These are phyloP conservation scores for Phyllotis vaccarum DNA, from an alignment of 2,797 vertebrate species.

Conservation along the genomic window DNA sequence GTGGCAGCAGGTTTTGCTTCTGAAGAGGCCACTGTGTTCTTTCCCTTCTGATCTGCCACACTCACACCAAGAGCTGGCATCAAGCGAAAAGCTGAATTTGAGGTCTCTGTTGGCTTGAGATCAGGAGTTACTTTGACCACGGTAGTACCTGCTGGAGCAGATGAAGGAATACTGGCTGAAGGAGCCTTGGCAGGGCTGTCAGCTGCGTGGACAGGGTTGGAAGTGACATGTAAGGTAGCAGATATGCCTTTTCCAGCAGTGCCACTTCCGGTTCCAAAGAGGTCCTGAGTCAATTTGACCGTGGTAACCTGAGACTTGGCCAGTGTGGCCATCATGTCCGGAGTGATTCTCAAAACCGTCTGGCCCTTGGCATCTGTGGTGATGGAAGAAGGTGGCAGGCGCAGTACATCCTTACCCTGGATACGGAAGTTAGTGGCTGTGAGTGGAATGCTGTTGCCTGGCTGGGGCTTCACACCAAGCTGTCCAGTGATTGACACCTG, in stretches of 20 bases:
- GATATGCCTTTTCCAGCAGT: slow-evolving; percentile 94
- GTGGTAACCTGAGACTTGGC: slow-evolving; percentile 97
- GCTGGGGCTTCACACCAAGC: slow-evolving; percentile 94
- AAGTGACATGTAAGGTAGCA: slow-evolving; percentile 94
- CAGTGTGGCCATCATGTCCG: slow-evolving; percentile 99
- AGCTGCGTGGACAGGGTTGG: slow-evolving; percentile 86
- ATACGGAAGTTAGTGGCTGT: slow-evolving; percentile 96
- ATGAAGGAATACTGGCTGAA: slow-evolving; percentile 81
- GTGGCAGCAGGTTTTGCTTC: slow-evolving; percentile 94
- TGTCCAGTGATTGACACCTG: slow-evolving; percentile 98
- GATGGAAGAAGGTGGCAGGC: slow-evolving; percentile 97
- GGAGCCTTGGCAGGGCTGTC: slow-evolving; percentile 90
- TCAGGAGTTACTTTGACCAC: slow-evolving; percentile 92
- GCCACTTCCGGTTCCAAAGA: slow-evolving; percentile 89
- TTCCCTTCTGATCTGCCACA: slow-evolving; percentile 94
- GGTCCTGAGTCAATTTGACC: slow-evolving; percentile 98
- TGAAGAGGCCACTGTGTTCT: slow-evolving; percentile 89
- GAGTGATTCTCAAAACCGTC: slow-evolving; percentile 97
- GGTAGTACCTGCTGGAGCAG: slow-evolving; percentile 87
- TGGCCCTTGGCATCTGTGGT: slow-evolving; percentile 98
- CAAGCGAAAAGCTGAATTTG: slow-evolving; percentile 93
- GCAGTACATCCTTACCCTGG: slow-evolving; percentile 97
- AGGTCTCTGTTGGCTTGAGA: slow-evolving; percentile 91
- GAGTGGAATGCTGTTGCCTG: slow-evolving; percentile 93
- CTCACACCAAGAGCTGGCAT: slow-evolving; percentile 97